Conservation (phyloP, 2,888 invertebrate genomes). For the Ochropleura plecta region DNA sequence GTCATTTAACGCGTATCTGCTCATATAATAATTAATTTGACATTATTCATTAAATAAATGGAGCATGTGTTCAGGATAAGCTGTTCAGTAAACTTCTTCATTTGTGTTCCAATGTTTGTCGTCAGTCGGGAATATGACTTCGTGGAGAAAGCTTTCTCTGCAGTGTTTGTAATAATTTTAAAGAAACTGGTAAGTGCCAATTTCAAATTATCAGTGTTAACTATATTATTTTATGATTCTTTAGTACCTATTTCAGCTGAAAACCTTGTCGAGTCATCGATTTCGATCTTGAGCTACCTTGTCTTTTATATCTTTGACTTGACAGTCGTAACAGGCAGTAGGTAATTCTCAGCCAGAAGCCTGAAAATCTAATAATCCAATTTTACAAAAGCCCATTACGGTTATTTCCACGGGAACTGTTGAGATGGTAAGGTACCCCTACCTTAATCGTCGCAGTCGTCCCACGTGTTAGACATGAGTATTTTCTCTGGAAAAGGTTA, state of each 20-base stretch:
- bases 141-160: conserved; percentile 46
- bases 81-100: conserved; percentile 16
- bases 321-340: not conserved
- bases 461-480: too few species aligned
- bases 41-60: conserved; percentile 35
- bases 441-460: too few species aligned
- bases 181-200: conserved; percentile 24
- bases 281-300: not conserved
- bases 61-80: conserved; percentile 10
- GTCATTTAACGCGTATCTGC: conserved; percentile 32
- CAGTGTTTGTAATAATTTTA: not conserved
- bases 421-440: not conserved
- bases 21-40: conserved; percentile 60
- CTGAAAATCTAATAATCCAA: not conserved
- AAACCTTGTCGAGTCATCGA: too few species aligned
- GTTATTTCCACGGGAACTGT: not conserved
- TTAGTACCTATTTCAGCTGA: not conserved
- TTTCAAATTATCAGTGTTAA: not conserved
- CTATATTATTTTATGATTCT: not conserved
- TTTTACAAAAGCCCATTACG: not conserved
- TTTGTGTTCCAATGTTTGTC: not conserved
- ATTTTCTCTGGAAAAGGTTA: not conserved
- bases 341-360: not conserved
- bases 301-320: not conserved
- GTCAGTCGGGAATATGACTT: conserved; percentile 53